phyloP scores from a whole-genome alignment of 2,797 vertebrate genomes.

The Ceyx erithaca region DNA sequence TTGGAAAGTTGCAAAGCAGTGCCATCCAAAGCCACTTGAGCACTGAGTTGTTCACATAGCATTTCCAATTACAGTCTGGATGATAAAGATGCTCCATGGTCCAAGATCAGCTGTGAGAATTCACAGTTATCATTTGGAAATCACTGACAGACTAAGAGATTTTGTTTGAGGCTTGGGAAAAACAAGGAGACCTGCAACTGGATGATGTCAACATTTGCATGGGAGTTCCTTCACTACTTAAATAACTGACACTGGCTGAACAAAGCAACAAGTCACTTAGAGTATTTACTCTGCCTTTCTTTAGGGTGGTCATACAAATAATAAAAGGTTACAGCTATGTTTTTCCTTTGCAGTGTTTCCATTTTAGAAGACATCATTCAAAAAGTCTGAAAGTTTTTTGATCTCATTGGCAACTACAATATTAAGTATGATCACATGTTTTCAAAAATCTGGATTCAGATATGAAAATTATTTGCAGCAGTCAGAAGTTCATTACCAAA shows the following conservation, averaged over 20 bases:
- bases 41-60: not conserved
- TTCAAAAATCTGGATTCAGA: conserved; percentile 17
- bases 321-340: not conserved
- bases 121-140: not conserved
- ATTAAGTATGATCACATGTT: not conserved
- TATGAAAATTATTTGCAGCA: conserved; percentile 2
- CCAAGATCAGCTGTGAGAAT: not conserved
- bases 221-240: not conserved
- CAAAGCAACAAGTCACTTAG: not conserved
- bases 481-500: not conserved
- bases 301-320: not conserved
- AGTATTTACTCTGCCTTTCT: conserved; percentile 7
- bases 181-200: not conserved
- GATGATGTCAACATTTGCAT: not conserved
- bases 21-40: not conserved
- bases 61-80: not conserved
- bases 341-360: not conserved
- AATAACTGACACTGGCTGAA: not conserved
- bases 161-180: not conserved
- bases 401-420: not conserved
- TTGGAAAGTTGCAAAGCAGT: not conserved
- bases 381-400: not conserved
- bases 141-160: not conserved
- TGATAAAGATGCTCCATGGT: not conserved
- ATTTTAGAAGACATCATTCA: not conserved